These are phyloP conservation scores for Prenolepis imparis DNA, from an alignment of 2,888 invertebrate species.

Conservation along the genomic window DNA sequence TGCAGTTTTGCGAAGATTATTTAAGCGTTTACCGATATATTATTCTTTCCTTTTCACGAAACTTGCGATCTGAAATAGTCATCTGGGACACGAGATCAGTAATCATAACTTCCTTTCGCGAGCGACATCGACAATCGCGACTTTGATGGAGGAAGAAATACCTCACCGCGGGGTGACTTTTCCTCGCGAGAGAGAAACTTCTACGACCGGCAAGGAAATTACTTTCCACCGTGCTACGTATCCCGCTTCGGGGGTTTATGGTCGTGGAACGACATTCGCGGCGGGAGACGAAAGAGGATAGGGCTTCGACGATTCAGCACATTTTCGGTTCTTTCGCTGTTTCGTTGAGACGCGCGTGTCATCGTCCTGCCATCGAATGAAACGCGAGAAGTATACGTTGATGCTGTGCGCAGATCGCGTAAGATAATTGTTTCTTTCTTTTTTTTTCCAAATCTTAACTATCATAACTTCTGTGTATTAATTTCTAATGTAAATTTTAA, in stretches of 20 bases:
- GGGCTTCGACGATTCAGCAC: conserved; percentile 49
- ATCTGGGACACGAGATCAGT: conserved; percentile 36
- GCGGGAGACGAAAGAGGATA: conserved; percentile 21
- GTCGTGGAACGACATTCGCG: conserved; percentile 45
- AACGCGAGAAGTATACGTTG: conserved; percentile 19
- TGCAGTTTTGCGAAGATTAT: neutral
- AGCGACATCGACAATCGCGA: conserved; percentile 31
- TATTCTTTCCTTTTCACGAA: neutral
- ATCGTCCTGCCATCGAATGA: conserved; percentile 1
- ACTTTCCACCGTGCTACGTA: conserved; percentile 57
- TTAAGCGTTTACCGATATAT: neutral
- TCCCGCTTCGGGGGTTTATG: conserved; percentile 49
- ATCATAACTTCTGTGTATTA: neutral
- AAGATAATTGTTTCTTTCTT: conserved; percentile 13
- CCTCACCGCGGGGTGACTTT: conserved; percentile 27
- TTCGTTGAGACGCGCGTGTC: conserved; percentile 44
- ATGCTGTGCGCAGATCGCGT: conserved; percentile 22
- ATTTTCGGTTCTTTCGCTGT: conserved; percentile 49
- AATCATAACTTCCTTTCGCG: conserved; percentile 35
- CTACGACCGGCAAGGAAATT: conserved; percentile 60
- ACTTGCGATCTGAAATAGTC: conserved; percentile 31
- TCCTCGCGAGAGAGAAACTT: conserved; percentile 50
- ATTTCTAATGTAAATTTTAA: neutral
- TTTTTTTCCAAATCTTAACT: neutral
- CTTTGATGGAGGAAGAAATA: conserved; percentile 47